A percentile compares a stretch with the other conserved stretches of the same genome.
These are phyloP conservation scores for Calephelis perditalis DNA, from an alignment of 2,888 invertebrate genomes.

Conservation along the genomic window DNA sequence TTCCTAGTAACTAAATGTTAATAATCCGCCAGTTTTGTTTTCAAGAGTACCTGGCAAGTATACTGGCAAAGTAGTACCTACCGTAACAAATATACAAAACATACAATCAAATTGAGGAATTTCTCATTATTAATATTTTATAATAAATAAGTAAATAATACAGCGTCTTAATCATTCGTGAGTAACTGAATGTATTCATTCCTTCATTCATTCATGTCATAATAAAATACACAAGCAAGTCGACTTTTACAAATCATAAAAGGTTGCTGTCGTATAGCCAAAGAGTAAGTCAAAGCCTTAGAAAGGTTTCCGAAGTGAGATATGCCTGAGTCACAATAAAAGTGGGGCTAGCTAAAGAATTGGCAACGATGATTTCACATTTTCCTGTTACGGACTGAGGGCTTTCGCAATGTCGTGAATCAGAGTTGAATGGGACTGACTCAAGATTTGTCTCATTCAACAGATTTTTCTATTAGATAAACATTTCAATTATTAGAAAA, in stretches of 20 bases:
- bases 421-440: conserved; percentile 30
- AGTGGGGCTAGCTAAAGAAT: conserved; percentile 34
- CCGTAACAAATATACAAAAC: too few relatives aligned
- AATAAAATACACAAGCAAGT: not conserved
- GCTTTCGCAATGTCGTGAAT: conserved; percentile 59
- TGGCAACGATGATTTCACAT: conserved; percentile 36
- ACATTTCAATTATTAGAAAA: not conserved
- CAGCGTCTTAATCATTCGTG: too few relatives aligned
- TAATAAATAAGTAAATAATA: too few relatives aligned
- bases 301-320: conserved; percentile 16
- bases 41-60: too few relatives aligned
- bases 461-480: conserved; percentile 4
- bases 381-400: conserved; percentile 51
- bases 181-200: too few relatives aligned
- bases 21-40: too few relatives aligned
- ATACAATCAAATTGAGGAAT: too few relatives aligned
- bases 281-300: not conserved
- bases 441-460: conserved; percentile 10
- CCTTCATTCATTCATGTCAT: not conserved
- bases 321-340: conserved; percentile 17
- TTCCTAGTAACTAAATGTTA: too few relatives aligned
- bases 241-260: not conserved
- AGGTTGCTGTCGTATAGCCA: not conserved
- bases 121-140: too few relatives aligned
- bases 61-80: too few relatives aligned